Conservation (phyloP, 1,140 invertebrate genomes). For the Pomacea maculata region DNA sequence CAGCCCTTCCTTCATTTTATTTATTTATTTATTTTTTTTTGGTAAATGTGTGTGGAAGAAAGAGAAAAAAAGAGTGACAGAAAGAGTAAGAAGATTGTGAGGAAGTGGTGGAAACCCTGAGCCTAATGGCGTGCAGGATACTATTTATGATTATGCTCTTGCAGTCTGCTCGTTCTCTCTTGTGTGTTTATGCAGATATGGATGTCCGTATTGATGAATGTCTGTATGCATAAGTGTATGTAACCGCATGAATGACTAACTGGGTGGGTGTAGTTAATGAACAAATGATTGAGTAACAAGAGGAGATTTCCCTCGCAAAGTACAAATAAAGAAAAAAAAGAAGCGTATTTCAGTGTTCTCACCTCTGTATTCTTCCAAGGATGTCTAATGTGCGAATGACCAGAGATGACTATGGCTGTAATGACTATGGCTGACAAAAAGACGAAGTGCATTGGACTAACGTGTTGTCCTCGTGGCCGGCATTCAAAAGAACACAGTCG, state of each 20-base stretch:
- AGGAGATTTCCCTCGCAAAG: not conserved
- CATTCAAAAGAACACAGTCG: not conserved
- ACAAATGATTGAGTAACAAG: not conserved
- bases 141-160: not conserved
- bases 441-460: not conserved
- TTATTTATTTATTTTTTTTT: not conserved
- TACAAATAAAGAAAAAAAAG: not conserved
- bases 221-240: slow-evolving; percentile 4
- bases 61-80: not conserved
- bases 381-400: not conserved
- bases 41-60: too few relatives aligned
- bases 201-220: not conserved
- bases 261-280: not conserved
- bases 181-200: not conserved
- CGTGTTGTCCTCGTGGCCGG: not conserved
- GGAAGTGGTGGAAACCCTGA: not conserved
- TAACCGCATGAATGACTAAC: not conserved
- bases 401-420: not conserved
- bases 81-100: not conserved
- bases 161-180: too few relatives aligned
- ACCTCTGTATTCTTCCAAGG: not conserved
- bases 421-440: not conserved
- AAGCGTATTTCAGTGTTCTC: too few relatives aligned
- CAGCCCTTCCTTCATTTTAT: slow-evolving; percentile 9
- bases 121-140: not conserved